A percentile compares a stretch with the other conserved stretches of the same genome.
Conservation (phyloP, 1,140 invertebrate species). For the Myzus persicae region DNA sequence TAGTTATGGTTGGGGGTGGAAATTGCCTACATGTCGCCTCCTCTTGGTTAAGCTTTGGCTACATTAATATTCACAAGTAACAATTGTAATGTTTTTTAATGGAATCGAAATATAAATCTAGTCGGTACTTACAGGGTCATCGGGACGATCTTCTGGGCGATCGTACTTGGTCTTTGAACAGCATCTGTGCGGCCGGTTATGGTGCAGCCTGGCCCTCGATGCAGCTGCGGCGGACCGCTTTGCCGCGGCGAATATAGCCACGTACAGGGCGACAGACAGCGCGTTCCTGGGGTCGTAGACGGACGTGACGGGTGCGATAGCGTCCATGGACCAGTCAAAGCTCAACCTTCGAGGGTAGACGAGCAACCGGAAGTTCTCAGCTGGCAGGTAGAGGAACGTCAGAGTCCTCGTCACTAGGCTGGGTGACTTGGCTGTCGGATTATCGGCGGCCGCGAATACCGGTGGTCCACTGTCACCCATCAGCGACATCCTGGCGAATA, state of each 20-base stretch:
- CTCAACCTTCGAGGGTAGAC: slow-evolving; percentile 83
- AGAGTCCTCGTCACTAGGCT: slow-evolving; percentile 76
- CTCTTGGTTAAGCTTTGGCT: no score
- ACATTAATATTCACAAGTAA: not conserved
- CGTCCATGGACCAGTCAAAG: slow-evolving; percentile 97
- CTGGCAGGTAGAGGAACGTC: slow-evolving; percentile 88
- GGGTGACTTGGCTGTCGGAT: slow-evolving; percentile 83
- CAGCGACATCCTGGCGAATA: slow-evolving; percentile 72
- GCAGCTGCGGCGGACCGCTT: slow-evolving; percentile 43
- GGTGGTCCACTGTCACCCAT: slow-evolving; percentile 74
- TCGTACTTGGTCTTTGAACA: slow-evolving; percentile 34
- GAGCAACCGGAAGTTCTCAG: slow-evolving; percentile 84
- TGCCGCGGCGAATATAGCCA: slow-evolving; percentile 62
- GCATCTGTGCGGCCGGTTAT: not conserved
- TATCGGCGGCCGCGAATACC: slow-evolving; percentile 87
- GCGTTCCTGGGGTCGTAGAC: slow-evolving; percentile 80
- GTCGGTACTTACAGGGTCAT: not conserved
- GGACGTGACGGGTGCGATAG: slow-evolving; percentile 80
- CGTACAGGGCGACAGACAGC: slow-evolving; percentile 76
- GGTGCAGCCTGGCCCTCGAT: not conserved
- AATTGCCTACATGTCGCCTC: no score
- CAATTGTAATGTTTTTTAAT: not conserved
- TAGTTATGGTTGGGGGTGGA: no score
- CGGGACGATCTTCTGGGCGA: not conserved
- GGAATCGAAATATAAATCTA: not conserved